phyloP scores from a whole-genome alignment of 2,888 invertebrate genomes.

The Pecten maximus region DNA sequence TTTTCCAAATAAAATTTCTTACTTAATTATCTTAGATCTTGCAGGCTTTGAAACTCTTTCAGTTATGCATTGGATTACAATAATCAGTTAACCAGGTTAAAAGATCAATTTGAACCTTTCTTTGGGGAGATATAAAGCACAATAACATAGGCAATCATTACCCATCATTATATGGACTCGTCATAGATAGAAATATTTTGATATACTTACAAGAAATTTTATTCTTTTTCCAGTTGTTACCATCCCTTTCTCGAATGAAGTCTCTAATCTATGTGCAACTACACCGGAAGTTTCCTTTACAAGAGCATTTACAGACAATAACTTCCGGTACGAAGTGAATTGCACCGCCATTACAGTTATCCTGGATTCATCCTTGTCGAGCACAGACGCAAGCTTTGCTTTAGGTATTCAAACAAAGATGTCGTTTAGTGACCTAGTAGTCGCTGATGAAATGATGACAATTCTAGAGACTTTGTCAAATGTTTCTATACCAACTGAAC shows the following conservation, averaged over 20 bases:
- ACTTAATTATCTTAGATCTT: no score
- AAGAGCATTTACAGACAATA: background rate
- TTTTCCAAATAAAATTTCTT: no score
- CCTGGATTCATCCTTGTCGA: background rate
- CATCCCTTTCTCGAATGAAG: background rate
- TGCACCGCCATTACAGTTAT: background rate
- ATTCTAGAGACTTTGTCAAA: background rate
- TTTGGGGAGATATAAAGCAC: no score
- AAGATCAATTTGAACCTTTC: no score
- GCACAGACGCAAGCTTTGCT: background rate
- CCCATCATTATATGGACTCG: no score
- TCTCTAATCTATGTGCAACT: background rate
- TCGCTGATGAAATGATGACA: background rate
- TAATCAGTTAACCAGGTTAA: no score
- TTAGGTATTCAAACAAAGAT: background rate
- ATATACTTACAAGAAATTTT: background rate
- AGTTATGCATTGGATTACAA: no score
- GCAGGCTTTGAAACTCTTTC: no score
- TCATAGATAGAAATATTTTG: background rate
- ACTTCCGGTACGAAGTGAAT: conserved; percentile 11
- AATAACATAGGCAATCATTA: no score
- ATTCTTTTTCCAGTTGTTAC: background rate
- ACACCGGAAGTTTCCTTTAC: background rate
- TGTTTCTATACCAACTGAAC: background rate
- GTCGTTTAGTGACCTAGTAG: background rate